Percentiles rank a stretch among this genome's conserved stretches.
Evolutionary conservation across 2,797 vertebrate species (phyloP).

Genomic region (Centroberyx gerrardi): DNA sequence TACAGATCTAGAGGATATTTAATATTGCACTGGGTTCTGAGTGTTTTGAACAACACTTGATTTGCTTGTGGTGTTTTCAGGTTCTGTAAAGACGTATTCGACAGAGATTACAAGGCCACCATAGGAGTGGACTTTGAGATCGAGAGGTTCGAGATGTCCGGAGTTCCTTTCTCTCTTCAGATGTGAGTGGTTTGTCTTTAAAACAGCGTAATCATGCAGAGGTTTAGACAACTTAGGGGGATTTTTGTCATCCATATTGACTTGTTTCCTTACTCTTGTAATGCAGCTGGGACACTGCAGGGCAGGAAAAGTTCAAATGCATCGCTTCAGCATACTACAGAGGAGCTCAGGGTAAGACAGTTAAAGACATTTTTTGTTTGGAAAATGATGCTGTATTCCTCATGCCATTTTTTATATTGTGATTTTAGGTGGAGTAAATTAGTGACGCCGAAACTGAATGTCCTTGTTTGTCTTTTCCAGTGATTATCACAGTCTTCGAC

Average conservation of each 20-base stretch:
- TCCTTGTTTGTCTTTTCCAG: conserved; percentile 75
- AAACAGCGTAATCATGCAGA: background rate
- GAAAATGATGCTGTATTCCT: too few relatives aligned
- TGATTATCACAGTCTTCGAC: conserved; percentile 93
- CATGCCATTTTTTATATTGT: too few relatives aligned
- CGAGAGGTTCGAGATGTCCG: conserved; percentile 91
- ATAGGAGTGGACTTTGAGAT: conserved; percentile 97
- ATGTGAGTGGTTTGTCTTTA: conserved; percentile 86
- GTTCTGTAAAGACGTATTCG: conserved; percentile 93
- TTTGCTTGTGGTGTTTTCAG: conserved; percentile 71
- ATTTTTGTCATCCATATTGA: background rate
- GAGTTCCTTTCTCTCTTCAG: conserved; percentile 91
- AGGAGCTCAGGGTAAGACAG: conserved; percentile 90
- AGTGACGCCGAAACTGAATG: background rate
- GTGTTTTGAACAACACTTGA: background rate
- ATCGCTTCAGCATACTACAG: conserved; percentile 94
- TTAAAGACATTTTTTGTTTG: background rate
- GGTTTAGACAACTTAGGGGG: background rate
- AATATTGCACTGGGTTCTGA: background rate
- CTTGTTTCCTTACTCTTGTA: background rate
- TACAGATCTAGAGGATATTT: too few relatives aligned
- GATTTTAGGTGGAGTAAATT: background rate
- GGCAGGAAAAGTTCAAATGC: conserved; percentile 97
- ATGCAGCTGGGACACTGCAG: conserved; percentile 95
- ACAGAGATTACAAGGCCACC: conserved; percentile 93